Evolutionary conservation across 37 sponge, comb jelly and placozoan species (phyloP), one percentile per base, ranked within the genome.

Genomic region (Lycopodina hypogea): DNA sequence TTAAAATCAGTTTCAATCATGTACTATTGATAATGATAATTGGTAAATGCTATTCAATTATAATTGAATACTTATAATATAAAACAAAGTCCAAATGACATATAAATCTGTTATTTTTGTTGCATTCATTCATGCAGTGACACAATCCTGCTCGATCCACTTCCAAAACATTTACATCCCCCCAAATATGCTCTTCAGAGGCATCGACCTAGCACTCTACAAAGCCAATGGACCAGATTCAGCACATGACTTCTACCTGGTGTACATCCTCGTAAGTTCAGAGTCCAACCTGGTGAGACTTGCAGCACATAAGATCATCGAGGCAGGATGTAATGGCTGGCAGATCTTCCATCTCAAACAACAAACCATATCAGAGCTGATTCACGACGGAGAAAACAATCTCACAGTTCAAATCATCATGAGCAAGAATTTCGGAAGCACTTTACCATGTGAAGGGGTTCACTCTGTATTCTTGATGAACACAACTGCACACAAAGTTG

Each of bases 171-270:
- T n/a, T n/a, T 45, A 9, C 48, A 45, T 45, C 4, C 9, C 48
- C 9, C 9, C 48, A 4, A 45, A 45, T 12, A 45, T 9, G 9
- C 4, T 9, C 9, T 4, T 45, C 48, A 11, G n/a, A 52, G 74
- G 74, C 8, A 57, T 30, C 2, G 76, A 75, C 39, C 40, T 75
- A 2, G 60, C 76, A 37, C 23, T 75, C 9, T 75, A 75, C 76
- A 75, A 75, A n/a, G 33, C 53, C 33, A 12, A 21, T 0, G 41
- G 35, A 58, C 15, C 33, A 18, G 34, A 60, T 3, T 26, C 76
- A 19, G n/a, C n/a, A n/a, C 33, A 18, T 39, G 40, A 30, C 19
- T 38, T 36, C 19, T 75, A 75, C 40, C 14, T 35, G 15, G 51
- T 65, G 11, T 28, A 26, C 66, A 65, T 51, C n/a, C 36, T 77